These are phyloP conservation scores for Tetranychus cinnabarinus DNA, from an alignment of 1,140 invertebrate species.

Conservation along the genomic window DNA sequence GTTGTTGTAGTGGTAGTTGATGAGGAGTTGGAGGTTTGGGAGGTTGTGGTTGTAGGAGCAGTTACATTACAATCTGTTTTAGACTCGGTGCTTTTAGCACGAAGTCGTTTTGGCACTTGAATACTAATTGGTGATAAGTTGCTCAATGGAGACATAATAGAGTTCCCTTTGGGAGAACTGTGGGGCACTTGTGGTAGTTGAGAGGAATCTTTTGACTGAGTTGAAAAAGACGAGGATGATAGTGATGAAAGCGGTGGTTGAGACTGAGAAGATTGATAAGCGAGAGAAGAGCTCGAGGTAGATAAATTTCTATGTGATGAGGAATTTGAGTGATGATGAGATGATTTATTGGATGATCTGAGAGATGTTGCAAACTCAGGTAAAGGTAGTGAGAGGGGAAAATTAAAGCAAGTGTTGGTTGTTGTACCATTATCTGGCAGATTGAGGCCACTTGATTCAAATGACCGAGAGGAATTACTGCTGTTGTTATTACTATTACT, in stretches of 20 bases:
- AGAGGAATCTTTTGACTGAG: too few species aligned
- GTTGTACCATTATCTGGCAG: background rate
- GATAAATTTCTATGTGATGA: too few species aligned
- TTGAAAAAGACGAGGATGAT: background rate
- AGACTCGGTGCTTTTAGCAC: slow-evolving; percentile 4
- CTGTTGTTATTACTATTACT: background rate
- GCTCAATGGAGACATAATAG: slow-evolving; percentile 9
- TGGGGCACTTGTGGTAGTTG: background rate
- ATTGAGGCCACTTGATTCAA: background rate
- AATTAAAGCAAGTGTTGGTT: slow-evolving; percentile 8
- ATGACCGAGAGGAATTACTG: background rate
- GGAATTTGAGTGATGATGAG: background rate
- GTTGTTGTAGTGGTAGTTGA: background rate
- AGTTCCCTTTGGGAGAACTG: slow-evolving; percentile 6
- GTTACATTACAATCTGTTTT: background rate
- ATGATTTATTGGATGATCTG: background rate
- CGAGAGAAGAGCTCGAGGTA: background rate
- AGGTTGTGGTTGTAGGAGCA: background rate
- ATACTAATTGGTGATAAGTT: slow-evolving; percentile 3
- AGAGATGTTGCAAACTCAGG: slow-evolving; percentile 50
- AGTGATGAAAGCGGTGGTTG: background rate
- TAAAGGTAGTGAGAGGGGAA: slow-evolving; percentile 46
- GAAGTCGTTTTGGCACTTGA: slow-evolving; percentile 1
- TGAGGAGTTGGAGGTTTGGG: background rate
- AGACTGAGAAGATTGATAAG: background rate